A percentile compares a stretch with the other conserved stretches of the same genome.
These are phyloP conservation scores for Lithophane leautieri DNA, from an alignment of 2,888 invertebrate genomes.

Conservation along the genomic window DNA sequence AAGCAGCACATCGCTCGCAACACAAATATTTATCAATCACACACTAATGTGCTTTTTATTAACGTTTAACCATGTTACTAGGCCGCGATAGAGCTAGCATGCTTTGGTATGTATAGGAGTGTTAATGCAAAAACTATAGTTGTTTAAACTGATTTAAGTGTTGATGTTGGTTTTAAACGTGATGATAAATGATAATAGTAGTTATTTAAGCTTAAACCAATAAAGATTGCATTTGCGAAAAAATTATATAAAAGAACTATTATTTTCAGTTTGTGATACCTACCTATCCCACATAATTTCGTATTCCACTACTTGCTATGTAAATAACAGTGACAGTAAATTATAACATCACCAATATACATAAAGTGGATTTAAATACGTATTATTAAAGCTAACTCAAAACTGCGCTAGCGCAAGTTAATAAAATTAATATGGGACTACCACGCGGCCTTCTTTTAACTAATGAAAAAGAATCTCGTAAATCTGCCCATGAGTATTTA, in stretches of 20 bases:
- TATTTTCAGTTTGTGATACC: no score
- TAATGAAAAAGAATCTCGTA: no score
- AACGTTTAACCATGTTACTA: constrained; percentile 32
- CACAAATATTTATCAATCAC: constrained; percentile 53
- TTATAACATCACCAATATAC: no score
- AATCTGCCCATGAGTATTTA: no score
- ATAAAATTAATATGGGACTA: no score
- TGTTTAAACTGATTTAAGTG: not conserved
- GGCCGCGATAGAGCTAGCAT: constrained; percentile 5
- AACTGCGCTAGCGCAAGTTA: no score
- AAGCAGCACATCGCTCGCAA: constrained; percentile 31
- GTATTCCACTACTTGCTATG: no score
- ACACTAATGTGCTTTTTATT: constrained; percentile 53
- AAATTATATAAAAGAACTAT: not conserved
- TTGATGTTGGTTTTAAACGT: not conserved
- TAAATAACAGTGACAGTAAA: no score
- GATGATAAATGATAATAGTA: not conserved
- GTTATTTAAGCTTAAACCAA: not conserved
- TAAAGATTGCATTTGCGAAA: not conserved
- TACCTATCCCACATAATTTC: no score
- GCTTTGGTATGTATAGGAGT: not conserved
- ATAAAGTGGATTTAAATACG: not conserved
- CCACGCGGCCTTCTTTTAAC: no score
- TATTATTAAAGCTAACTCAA: no score
- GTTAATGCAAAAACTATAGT: not conserved